Evolutionary conservation across 1,140 invertebrate genomes (phyloP).

Genomic region (Ceratina calcarata): DNA sequence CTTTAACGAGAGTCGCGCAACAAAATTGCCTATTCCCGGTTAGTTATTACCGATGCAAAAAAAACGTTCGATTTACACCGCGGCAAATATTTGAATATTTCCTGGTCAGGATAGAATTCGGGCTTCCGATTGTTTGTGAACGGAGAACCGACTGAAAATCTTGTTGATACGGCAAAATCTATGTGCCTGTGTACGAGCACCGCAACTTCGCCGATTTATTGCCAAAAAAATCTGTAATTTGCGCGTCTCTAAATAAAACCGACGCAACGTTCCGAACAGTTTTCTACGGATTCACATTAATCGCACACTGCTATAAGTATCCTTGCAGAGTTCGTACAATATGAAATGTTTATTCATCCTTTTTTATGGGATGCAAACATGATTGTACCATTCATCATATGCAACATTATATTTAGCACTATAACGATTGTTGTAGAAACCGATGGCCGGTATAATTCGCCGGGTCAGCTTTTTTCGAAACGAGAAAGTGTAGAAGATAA

Average conservation of each 20-base stretch:
- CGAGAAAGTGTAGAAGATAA: neutral
- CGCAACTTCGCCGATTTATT: neutral
- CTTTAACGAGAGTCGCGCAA: neutral
- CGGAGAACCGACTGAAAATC: constrained; percentile 24
- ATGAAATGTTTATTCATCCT: no score
- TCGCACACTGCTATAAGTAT: no score
- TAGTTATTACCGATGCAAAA: constrained; percentile 30
- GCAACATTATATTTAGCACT: no score
- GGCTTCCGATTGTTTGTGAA: constrained; percentile 29
- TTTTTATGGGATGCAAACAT: no score
- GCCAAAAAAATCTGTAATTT: neutral
- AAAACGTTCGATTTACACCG: constrained; percentile 29
- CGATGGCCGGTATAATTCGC: no score
- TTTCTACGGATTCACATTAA: neutral
- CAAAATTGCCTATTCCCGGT: neutral
- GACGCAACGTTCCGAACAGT: no score
- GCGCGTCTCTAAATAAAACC: neutral
- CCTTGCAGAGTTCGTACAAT: no score
- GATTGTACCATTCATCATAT: no score
- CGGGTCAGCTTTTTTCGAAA: no score
- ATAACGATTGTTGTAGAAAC: no score
- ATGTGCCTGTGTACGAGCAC: neutral
- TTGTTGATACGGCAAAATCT: constrained; percentile 11
- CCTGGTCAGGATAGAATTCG: constrained; percentile 7
- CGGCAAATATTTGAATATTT: constrained; percentile 41